A percentile compares a stretch with the other conserved stretches of the same genome.
These are phyloP conservation scores for Halcyon senegalensis DNA, from an alignment of 2,113 vertebrate genomes.

Conservation along the genomic window DNA sequence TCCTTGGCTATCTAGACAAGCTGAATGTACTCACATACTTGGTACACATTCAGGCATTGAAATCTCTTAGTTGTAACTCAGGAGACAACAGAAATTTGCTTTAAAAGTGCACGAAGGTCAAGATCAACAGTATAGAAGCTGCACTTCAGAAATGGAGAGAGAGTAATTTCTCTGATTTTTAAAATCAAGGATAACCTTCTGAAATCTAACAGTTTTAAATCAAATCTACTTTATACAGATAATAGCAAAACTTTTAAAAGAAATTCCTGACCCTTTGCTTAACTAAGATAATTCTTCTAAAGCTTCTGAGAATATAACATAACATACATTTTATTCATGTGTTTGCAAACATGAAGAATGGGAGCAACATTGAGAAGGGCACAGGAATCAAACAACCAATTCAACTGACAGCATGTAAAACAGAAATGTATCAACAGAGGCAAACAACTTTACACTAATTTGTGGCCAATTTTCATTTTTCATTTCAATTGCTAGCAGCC, in stretches of 20 bases:
- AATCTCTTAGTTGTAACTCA: not conserved
- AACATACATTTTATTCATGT: not conserved
- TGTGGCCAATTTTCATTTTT: not conserved
- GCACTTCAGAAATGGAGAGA: not conserved
- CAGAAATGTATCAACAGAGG: not conserved
- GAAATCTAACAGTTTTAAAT: not conserved
- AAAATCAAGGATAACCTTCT: not conserved
- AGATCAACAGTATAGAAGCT: not conserved
- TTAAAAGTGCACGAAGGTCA: not conserved
- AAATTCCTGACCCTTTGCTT: not conserved
- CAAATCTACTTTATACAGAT: not conserved
- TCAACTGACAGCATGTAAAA: not conserved
- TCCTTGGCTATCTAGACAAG: not conserved
- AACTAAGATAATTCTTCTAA: not conserved
- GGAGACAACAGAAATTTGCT: not conserved
- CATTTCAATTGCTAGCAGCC: not conserved
- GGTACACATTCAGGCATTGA: not conserved
- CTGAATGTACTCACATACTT: not conserved
- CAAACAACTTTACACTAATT: not conserved
- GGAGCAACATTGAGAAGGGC: not conserved
- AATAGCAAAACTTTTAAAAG: not conserved
- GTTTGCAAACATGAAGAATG: not conserved
- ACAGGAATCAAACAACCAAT: not conserved
- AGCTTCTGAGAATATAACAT: not conserved
- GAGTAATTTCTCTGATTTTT: not conserved